Evolutionary conservation across 2,888 invertebrate species (phyloP).

Genomic region (Cryptocephalus moraei): DNA sequence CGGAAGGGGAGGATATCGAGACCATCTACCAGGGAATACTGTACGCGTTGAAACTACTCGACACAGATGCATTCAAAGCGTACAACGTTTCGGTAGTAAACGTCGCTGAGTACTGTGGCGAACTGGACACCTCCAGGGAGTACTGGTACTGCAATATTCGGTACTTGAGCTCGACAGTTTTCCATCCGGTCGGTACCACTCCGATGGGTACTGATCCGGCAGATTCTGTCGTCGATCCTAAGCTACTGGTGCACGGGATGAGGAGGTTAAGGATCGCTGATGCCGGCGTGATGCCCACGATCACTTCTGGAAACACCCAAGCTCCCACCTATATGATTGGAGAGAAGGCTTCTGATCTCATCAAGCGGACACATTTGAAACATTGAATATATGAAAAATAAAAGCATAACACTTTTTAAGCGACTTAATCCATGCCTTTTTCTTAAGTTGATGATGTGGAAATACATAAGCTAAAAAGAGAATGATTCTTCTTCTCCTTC

Average conservation of each 20-base stretch:
- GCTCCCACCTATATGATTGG: slow-evolving; percentile 11
- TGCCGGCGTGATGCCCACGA: slow-evolving; percentile 7
- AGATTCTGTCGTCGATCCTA: slow-evolving; percentile 5
- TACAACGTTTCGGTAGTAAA: not conserved
- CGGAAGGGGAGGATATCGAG: slow-evolving; percentile 2
- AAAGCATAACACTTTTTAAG: too few relatives aligned
- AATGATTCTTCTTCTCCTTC: too few relatives aligned
- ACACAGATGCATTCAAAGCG: not conserved
- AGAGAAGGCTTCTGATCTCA: slow-evolving; percentile 11
- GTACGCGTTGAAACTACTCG: not conserved
- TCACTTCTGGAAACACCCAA: slow-evolving; percentile 9
- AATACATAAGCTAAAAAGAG: too few relatives aligned
- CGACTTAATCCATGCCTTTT: too few relatives aligned
- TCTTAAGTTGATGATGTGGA: too few relatives aligned
- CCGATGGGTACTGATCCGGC: slow-evolving; percentile 6
- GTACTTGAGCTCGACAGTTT: not conserved
- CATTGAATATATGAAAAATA: not conserved
- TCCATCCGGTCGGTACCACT: slow-evolving; percentile 9
- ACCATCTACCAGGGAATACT: not conserved
- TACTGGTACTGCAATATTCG: not conserved
- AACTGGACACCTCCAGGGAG: slow-evolving; percentile 34
- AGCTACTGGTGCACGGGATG: slow-evolving; percentile 10
- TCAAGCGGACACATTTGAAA: slow-evolving; percentile 3
- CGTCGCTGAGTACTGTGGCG: slow-evolving; percentile 13
- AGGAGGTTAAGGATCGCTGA: slow-evolving; percentile 8